Evolutionary conservation across 2,797 vertebrate genomes (phyloP), one percentile per base, ranked within the genome.

Genomic region (Myotis myotis): DNA sequence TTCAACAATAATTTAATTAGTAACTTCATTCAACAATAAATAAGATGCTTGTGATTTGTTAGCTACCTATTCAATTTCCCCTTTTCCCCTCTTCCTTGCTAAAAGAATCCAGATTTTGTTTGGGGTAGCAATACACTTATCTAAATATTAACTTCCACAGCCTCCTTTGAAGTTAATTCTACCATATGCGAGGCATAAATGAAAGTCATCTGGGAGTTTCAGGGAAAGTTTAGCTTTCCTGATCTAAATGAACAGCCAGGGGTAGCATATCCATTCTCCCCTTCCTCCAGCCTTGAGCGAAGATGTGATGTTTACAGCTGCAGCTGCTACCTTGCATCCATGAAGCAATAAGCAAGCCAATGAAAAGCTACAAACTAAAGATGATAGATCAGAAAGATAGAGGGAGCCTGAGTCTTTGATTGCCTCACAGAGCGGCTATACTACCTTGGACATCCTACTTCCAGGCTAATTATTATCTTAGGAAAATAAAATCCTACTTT

Each of bases 41-140:
- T 82, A 96, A 72, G 49, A 68, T 8, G 15, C 8, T 66, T 79
- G 19, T 80, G 51, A 76, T 36, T 33, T 93, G 8, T 55, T 60
- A 93, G 25, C 44, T 41, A 86, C 15, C 33, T 87, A 84, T 44
- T 17, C 16, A 92, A 8, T 33, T 75, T 47, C 20, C n/a, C 79
- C 30, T 92, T 78, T 16, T 3, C 3, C 23, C 9, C 8, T 15
- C 57, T 80, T 74, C 12, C n/a, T 80, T 88, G 28, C 9, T 80
- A 82, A 87, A 87, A 95, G 16, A 87, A 91, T 60, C 7, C 28
- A 96, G 28, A 79, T 80, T 93, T 86, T 88, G 41, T 94, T 89
- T 72, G 44, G 38, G 51, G 22, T 86, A 11, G n/a, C 22, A 75
- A 94, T 36, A 87, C 0, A 75, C 25, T 84, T 16, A 92, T 23